Conservation (phyloP, 2,888 invertebrate species). For the Enchytraeus crypticus region DNA sequence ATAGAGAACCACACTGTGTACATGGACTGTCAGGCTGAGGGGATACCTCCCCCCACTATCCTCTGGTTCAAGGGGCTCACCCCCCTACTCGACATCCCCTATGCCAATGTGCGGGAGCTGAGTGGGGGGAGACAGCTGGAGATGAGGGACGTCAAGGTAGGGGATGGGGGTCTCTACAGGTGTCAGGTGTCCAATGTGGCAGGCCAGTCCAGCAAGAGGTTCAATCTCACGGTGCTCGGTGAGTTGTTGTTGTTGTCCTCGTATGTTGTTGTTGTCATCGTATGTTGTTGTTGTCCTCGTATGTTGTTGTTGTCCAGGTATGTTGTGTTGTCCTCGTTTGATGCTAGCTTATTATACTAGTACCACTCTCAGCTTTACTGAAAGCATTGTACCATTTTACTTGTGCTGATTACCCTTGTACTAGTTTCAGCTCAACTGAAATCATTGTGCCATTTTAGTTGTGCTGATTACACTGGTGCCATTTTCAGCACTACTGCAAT, state of each 20-base stretch:
- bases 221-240: constrained; percentile 47
- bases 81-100: constrained; percentile 37
- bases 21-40: constrained; percentile 44
- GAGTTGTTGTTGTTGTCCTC: constrained; percentile 14
- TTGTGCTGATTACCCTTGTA: too few species aligned
- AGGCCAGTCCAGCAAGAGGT: constrained; percentile 47
- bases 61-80: constrained; percentile 43
- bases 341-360: too few species aligned
- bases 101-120: constrained; percentile 35
- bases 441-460: too few species aligned
- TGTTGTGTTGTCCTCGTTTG: too few species aligned
- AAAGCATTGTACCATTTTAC: too few species aligned
- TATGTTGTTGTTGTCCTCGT: too few species aligned
- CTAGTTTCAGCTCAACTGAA: too few species aligned
- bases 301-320: not conserved
- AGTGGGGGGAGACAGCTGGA: constrained; percentile 39
- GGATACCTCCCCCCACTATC: constrained; percentile 47
- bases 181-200: constrained; percentile 52
- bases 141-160: constrained; percentile 31
- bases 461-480: too few species aligned
- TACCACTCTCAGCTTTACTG: too few species aligned
- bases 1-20: constrained; percentile 41
- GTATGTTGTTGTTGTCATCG: too few species aligned
- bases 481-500: too few species aligned
- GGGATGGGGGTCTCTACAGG: constrained; percentile 48